Conservation (phyloP, 2,797 vertebrate genomes). For the Sebastes oblongus region DNA sequence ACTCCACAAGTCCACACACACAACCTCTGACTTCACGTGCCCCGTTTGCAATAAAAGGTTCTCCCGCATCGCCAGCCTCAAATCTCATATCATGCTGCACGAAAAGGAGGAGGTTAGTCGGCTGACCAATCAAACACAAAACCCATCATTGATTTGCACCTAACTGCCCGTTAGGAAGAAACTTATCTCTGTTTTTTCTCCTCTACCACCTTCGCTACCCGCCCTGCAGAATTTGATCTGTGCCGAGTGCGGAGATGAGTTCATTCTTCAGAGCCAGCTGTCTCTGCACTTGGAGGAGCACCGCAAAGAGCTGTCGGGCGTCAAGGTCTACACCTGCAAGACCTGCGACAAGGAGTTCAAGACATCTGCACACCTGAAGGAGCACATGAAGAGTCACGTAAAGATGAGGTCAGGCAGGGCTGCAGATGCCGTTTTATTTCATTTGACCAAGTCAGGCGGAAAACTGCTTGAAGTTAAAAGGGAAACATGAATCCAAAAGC, state of each 20-base stretch:
- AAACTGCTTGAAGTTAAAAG: background rate
- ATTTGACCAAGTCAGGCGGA: background rate
- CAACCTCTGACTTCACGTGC: constrained; percentile 89
- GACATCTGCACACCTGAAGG: constrained; percentile 87
- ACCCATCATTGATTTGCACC: background rate
- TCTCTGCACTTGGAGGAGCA: constrained; percentile 94
- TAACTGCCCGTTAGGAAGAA: accelerated
- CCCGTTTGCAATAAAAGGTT: constrained; percentile 96
- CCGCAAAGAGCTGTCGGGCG: constrained; percentile 90
- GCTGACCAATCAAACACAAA: background rate
- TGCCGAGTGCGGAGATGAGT: constrained; percentile 96
- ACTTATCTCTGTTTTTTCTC: background rate
- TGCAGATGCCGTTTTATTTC: background rate
- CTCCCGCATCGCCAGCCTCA: constrained; percentile 96
- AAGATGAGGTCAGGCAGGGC: constrained; percentile 87
- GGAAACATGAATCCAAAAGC: background rate
- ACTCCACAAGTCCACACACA: constrained; percentile 95
- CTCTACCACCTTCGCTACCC: background rate
- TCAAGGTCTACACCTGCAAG: constrained; percentile 88
- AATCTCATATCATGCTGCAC: constrained; percentile 97
- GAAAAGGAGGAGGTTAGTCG: constrained; percentile 94
- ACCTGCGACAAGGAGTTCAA: constrained; percentile 91
- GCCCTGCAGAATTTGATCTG: constrained; percentile 92
- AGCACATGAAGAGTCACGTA: constrained; percentile 92
- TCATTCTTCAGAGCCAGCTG: constrained; percentile 95